Evolutionary conservation across 2,888 invertebrate genomes (phyloP), one percentile per base, ranked within the genome.

Genomic region (Agrotis exclamationis): DNA sequence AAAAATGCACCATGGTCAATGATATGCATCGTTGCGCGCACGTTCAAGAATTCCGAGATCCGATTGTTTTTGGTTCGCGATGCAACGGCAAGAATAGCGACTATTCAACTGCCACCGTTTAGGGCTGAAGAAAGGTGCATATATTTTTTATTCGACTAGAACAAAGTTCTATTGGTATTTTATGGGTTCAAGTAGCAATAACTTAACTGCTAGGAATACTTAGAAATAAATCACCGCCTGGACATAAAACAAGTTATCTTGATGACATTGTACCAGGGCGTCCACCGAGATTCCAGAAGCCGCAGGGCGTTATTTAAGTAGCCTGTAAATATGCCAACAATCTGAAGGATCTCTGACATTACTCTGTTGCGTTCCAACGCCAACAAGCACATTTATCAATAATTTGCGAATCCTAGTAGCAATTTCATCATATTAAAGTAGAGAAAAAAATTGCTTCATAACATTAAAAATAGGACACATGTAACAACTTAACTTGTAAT

Each of bases 11-110:
- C 66, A 74, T 82, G 84, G 86, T 84, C 80, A 76, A 84, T 84
- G 86, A 84, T 85, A 85, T 88, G 89, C 89, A 84, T 83, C 84
- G 83, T 73, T 82, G 86, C 84, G 70, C 85, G 85, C 88, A 89
- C 90, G 89, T 88, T 85, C 76, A 75, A 82, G 84, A 86, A 84
- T 82, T 85, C 84, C 83, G 69, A 77, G 78, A 83, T 83, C 75
- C 76, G 82, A 90, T 89, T 86, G 85, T 86, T 88, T 86, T 85
- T 82, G 81, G 69, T 79, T 83, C 76, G 79, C 86, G 84, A 85
- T 79, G 83, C 75, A 69, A 68, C 82, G 71, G 74, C 79, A 74
- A 72, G 66, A 82, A 73, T 79, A 66, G 47, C 63, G 64, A 58
- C 79, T 64, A 79, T 79, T 82, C 73, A 78, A 63, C 58, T 78